phyloP scores from a whole-genome alignment of 2,888 invertebrate species.

The Drosophila ustulata region DNA sequence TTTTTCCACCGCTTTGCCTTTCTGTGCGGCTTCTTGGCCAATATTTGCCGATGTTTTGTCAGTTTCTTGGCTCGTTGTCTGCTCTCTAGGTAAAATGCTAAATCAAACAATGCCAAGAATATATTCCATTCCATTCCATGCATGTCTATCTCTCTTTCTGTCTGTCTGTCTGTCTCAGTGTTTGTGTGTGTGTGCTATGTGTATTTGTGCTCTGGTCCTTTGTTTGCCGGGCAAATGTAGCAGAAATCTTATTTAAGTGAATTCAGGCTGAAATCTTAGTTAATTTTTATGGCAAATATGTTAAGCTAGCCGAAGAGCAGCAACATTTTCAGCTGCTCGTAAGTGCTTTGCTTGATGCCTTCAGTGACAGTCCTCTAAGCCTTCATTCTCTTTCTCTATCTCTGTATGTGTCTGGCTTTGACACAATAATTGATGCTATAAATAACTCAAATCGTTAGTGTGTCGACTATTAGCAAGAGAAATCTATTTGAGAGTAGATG shows the following conservation, averaged over 20 bases:
- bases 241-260: constrained; percentile 73
- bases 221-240: constrained; percentile 67
- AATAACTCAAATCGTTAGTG: constrained; percentile 37
- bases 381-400: not conserved
- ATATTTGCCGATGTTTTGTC: constrained; percentile 47
- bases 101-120: constrained; percentile 67
- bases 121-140: constrained; percentile 14
- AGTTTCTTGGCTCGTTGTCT: constrained; percentile 40
- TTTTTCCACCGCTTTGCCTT: constrained; percentile 27
- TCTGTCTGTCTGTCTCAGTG: constrained; percentile 14
- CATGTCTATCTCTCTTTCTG: constrained; percentile 10
- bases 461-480: not conserved
- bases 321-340: constrained; percentile 22
- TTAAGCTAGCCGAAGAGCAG: constrained; percentile 34
- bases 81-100: constrained; percentile 65
- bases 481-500: not conserved
- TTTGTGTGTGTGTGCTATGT: constrained; percentile 23
- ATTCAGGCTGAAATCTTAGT: constrained; percentile 80
- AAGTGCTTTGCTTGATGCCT: constrained; percentile 30
- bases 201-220: constrained; percentile 31
- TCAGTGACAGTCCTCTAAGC: constrained; percentile 46
- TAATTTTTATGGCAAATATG: constrained; percentile 77
- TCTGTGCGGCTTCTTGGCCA: constrained; percentile 44
- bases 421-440: constrained; percentile 53
- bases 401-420: constrained; percentile 25